Base-by-base conservation (phyloP, 2,888 invertebrate genomes). In the Patella depressa region DNA sequence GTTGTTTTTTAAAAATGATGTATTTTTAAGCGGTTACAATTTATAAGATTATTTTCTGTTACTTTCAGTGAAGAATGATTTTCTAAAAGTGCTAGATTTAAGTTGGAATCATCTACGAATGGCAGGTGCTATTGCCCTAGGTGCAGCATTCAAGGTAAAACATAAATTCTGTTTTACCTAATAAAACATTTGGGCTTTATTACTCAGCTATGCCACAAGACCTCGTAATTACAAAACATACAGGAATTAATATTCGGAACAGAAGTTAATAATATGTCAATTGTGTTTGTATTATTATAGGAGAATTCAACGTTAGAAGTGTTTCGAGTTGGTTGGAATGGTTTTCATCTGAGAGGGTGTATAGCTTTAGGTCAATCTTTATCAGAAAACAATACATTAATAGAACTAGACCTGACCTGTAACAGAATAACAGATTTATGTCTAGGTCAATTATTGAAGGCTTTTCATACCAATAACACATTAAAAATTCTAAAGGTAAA, bases 31-130 rank as follows among this genome's bases (percentile, higher is more conserved):
- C 0, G 9, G 45, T 9, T 45, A 45, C 9, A 45, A 45, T 45
- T 9, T 45, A 45, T 45, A 45, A 45, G 45, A 45, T 9, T 45
- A 45, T 9, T 45, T 9, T 45, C 7, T 15, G 7, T 73, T 76
- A 65, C 45, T 76, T 81, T 34, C 79, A 87, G 87, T 81, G 3
- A 82, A 81, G 15, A 88, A 88, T 76, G 83, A 85, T 71, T 84
- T 83, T 45, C 75, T 88, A 45, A 79, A 82, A 69, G 82, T 82
- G 5, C 74, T 89, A 54, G 87, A 89, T 79, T 80, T 89, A 12
- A 88, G 89, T 73, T 89, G 89, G 88, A 89, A 89, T 76, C 89
- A 89, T 79, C 82, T 89, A 11, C 78, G 89, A 72, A 79, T 87
- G 77, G 80, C 79, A 73, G 89, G 89, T 17, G 88, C 88, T 9